A percentile compares a stretch with the other conserved stretches of the same genome.
phyloP scores from a whole-genome alignment of 1,140 invertebrate genomes.

The Sinella curviseta region DNA sequence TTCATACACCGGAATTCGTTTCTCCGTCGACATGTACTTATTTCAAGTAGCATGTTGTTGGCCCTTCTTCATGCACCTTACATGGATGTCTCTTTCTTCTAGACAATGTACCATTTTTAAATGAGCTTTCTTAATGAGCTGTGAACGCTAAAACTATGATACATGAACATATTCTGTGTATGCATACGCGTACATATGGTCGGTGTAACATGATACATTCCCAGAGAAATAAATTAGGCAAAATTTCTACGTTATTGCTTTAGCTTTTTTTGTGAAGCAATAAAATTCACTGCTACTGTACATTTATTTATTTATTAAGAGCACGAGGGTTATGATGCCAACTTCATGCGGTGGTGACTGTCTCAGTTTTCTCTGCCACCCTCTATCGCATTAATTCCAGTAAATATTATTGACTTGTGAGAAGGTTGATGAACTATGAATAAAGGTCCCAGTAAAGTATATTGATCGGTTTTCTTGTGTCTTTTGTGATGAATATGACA shows the following conservation, averaged over 20 bases:
- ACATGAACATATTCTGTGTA: neutral
- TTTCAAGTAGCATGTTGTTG: neutral
- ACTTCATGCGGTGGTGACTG: no score
- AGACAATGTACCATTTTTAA: neutral
- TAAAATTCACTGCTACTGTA: no score
- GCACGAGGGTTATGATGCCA: no score
- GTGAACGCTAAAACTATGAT: neutral
- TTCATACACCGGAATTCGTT: neutral
- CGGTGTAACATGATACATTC: neutral
- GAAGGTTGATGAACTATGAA: neutral
- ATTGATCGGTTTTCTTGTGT: neutral
- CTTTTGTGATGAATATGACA: neutral
- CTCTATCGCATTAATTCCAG: no score
- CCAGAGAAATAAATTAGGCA: neutral
- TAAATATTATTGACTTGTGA: neutral
- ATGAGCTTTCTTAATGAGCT: conserved; percentile 5
- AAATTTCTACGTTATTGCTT: neutral
- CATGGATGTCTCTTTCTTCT: neutral
- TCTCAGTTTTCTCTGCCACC: no score
- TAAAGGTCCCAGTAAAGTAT: neutral
- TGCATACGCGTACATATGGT: neutral
- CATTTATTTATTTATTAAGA: no score
- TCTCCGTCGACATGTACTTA: neutral
- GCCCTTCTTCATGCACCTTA: no score
- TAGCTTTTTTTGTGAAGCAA: no score